These are phyloP conservation scores for Augochlora pura DNA, from an alignment of 1,140 invertebrate genomes.

Conservation along the genomic window DNA sequence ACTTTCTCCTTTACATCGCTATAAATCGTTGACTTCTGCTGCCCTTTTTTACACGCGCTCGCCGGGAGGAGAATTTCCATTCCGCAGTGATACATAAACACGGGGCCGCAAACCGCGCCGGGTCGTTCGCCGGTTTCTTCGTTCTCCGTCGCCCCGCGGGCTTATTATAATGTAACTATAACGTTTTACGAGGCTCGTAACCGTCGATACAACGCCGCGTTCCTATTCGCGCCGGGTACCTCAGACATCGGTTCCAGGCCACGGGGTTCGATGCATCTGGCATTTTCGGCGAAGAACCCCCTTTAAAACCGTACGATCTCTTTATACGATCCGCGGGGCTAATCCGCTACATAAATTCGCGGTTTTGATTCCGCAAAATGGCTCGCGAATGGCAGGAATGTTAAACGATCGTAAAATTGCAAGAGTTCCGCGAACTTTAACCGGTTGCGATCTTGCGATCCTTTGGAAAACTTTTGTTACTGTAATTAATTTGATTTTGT, in stretches of 20 bases:
- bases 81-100: conserved; percentile 55
- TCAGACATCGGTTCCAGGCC: conserved; percentile 58
- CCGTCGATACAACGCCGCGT: conserved; percentile 59
- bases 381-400: neutral
- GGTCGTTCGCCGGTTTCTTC: conserved; percentile 29
- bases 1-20: conserved; percentile 55
- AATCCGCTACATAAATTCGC: neutral
- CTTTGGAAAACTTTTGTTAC: too few relatives aligned
- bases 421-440: neutral
- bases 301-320: neutral
- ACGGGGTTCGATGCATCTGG: conserved; percentile 29
- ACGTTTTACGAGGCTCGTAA: conserved; percentile 75
- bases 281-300: neutral
- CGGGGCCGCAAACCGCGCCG: too few relatives aligned
- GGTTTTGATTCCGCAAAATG: neutral
- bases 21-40: conserved; percentile 57
- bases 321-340: neutral
- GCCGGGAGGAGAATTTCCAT: conserved; percentile 51
- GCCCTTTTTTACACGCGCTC: conserved; percentile 36
- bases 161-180: conserved; percentile 78
- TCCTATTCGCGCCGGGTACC: conserved; percentile 42
- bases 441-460: neutral
- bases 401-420: neutral
- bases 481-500: too few relatives aligned
- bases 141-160: conserved; percentile 49